phyloP scores from a whole-genome alignment of 2,797 vertebrate genomes.

The Megaceryle alcyon region DNA sequence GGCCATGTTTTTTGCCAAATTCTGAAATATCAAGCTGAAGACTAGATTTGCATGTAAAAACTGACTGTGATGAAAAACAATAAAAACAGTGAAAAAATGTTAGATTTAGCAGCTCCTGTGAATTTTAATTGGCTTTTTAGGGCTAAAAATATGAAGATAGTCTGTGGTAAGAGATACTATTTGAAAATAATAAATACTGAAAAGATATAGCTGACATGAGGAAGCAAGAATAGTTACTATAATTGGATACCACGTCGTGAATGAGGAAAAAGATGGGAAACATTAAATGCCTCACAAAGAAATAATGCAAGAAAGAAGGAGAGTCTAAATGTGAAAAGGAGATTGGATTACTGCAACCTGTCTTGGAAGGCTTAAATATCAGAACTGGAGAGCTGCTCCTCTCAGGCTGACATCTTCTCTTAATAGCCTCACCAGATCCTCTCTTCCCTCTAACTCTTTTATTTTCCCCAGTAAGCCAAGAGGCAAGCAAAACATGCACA shows the following conservation, averaged over 20 bases:
- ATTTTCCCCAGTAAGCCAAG: not conserved
- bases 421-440: not conserved
- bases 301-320: conserved; percentile 35
- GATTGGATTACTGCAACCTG: conserved; percentile 33
- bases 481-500: not conserved
- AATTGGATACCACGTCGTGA: conserved; percentile 57
- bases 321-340: conserved; percentile 21
- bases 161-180: not conserved
- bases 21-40: conserved; percentile 53
- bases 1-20: not conserved
- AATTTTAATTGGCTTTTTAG: conserved; percentile 66
- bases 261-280: conserved; percentile 53
- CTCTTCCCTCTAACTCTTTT: not conserved
- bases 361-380: conserved; percentile 4
- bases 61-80: conserved; percentile 31
- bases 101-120: conserved; percentile 11
- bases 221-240: conserved; percentile 63
- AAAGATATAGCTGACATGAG: conserved; percentile 26
- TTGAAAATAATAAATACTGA: conserved; percentile 63
- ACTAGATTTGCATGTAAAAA: conserved; percentile 36
- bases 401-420: not conserved
- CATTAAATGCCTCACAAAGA: conserved; percentile 43
- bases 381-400: not conserved
- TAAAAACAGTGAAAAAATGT: conserved; percentile 16
- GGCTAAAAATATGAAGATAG: conserved; percentile 23